phyloP scores from a whole-genome alignment of 2,113 vertebrate genomes.

The Trematocara variabile region DNA sequence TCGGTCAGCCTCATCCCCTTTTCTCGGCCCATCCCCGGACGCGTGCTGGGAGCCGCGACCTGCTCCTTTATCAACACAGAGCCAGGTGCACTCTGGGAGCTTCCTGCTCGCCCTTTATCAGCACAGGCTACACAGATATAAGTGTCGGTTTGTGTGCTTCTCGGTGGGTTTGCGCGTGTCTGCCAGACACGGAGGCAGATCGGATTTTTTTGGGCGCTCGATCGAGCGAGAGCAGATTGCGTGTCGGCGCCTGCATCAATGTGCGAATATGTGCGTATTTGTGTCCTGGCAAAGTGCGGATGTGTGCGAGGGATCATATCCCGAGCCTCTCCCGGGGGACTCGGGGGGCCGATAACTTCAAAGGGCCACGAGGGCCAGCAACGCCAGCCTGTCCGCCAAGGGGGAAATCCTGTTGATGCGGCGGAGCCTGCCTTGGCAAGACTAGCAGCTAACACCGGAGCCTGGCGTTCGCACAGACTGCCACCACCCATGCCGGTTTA shows the following conservation, averaged over 20 bases:
- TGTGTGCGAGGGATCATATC: constrained; percentile 42
- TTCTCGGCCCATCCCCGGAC: constrained; percentile 23
- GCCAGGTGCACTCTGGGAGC: constrained; percentile 74
- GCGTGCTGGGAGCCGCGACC: constrained; percentile 60
- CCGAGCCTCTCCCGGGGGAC: constrained; percentile 46
- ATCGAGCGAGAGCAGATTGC: constrained; percentile 9
- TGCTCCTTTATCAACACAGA: constrained; percentile 73
- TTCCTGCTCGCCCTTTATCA: constrained; percentile 71
- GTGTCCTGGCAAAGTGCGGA: constrained; percentile 12
- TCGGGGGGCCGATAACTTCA: constrained; percentile 59
- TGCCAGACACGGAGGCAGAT: background rate
- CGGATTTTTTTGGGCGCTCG: background rate
- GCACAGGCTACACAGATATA: constrained; percentile 38
- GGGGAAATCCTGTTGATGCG: constrained; percentile 62
- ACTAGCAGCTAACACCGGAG: constrained; percentile 32
- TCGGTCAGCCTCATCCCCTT: constrained; percentile 12
- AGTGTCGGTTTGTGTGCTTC: background rate
- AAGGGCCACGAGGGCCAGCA: constrained; percentile 26
- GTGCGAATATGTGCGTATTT: constrained; percentile 5
- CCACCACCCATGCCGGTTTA: constrained; percentile 46
- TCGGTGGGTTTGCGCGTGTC: background rate
- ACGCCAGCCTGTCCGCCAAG: constrained; percentile 40
- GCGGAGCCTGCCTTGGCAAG: constrained; percentile 38
- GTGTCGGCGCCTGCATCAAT: background rate
- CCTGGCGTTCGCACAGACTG: constrained; percentile 22